These are phyloP conservation scores for Pasiphila rectangulata DNA, from an alignment of 2,888 invertebrate species.

Conservation along the genomic window DNA sequence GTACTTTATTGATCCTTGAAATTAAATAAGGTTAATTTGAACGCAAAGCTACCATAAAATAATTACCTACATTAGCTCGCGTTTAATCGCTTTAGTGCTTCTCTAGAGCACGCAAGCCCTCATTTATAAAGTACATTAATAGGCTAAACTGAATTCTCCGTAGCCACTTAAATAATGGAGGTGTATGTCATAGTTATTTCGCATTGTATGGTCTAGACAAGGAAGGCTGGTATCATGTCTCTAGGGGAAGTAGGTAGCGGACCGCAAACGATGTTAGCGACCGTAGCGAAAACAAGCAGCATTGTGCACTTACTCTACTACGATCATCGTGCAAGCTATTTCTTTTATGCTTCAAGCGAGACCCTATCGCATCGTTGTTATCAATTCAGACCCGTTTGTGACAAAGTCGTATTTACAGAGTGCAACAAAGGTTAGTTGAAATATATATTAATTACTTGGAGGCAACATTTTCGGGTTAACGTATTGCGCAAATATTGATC, in stretches of 20 bases:
- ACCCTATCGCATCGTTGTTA: constrained; percentile 18
- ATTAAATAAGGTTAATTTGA: constrained; percentile 7
- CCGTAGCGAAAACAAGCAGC: constrained; percentile 52
- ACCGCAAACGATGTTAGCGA: constrained; percentile 71
- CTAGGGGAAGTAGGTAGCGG: constrained; percentile 62
- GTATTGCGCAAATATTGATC: constrained; percentile 22
- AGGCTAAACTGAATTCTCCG: constrained; percentile 9
- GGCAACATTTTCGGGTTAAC: no score
- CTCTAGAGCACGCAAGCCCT: constrained; percentile 18
- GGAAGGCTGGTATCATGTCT: constrained; percentile 56
- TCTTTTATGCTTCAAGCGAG: constrained; percentile 21
- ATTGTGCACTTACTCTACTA: constrained; percentile 41
- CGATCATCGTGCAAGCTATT: constrained; percentile 35
- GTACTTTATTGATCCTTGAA: constrained; percentile 9
- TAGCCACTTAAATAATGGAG: constrained; percentile 18
- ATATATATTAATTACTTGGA: background rate
- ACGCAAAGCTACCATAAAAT: constrained; percentile 9
- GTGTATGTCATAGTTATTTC: constrained; percentile 35
- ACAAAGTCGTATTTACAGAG: constrained; percentile 5
- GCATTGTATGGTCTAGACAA: constrained; percentile 64
- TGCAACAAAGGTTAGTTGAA: background rate
- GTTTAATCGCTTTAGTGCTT: constrained; percentile 17
- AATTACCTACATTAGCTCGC: constrained; percentile 11
- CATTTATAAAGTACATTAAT: constrained; percentile 13
- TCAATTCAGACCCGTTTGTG: constrained; percentile 20